Evolutionary conservation across 2,888 invertebrate species (phyloP), one percentile per base, ranked within the genome.

Genomic region (Tenthredo amoena): DNA sequence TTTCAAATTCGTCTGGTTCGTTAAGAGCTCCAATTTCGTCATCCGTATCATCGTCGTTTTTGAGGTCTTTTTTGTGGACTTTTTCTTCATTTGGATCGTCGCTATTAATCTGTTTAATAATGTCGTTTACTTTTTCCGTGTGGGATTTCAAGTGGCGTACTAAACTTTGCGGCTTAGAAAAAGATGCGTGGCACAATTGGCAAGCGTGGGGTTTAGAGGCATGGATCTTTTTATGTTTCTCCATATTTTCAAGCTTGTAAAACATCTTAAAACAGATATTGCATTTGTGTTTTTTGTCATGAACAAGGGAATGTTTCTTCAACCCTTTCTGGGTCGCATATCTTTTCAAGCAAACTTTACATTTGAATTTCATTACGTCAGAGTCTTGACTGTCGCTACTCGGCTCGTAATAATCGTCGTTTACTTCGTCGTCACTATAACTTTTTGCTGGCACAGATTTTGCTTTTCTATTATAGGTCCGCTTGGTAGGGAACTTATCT

Each of bases 221-320:
- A 77, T 93, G 93, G 68, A 92, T 89, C 34, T 89, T 90, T 77
- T 87, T 89, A 65, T 93, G 93, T 72, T 90, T 93, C 50, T 93
- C 91, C 87, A 93, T 88, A 83, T 92, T 91, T 84, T 92, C 92
- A 0, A 90, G 65, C 47, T 92, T 93, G 74, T 90, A 91, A 86
- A 93, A 93, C 77, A 88, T 87, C 84, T 93, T 93, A 26, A 88
- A 87, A 85, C 93, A 93, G 21, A 91, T 76, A 0, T 91, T 87
- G 68, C 93, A 93, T 68, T 90, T 91, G 85, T 91, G 88, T 34
- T 91, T 91, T n/a, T 93, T 93, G 15, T 91, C 92, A n/a, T 93
- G 93, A 4, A 91, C 90, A 47, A 91, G 87, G 12, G 90, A 89
- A 87, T 93, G 93, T 84, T 92, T 93, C 84, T 91, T 93, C 26